These are phyloP conservation scores for Pipistrellus kuhlii DNA, from an alignment of 2,797 vertebrate species.

Conservation along the genomic window DNA sequence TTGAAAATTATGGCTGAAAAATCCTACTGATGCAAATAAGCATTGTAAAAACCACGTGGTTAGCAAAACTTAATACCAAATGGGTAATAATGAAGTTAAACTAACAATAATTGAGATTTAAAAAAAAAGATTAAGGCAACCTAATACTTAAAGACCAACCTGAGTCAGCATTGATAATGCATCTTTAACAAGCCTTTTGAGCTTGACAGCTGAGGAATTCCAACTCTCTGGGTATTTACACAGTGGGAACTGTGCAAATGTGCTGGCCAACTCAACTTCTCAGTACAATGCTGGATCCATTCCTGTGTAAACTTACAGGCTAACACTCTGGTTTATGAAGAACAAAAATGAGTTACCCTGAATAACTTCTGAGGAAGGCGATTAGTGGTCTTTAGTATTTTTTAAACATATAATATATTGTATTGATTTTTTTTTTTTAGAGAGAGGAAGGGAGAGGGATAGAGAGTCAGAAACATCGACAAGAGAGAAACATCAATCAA, in stretches of 20 bases:
- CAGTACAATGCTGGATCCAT: not conserved
- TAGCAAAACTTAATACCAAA: not conserved
- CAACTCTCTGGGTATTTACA: conserved; percentile 13
- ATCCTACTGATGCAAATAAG: not conserved
- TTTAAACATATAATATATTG: not conserved
- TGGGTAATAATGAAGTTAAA: not conserved
- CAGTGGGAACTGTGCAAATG: not conserved
- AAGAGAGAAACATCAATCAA: too few species aligned
- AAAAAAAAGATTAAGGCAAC: conserved; percentile 11
- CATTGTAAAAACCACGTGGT: not conserved
- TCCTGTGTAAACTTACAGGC: not conserved
- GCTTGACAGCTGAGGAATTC: conserved; percentile 46
- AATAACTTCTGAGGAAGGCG: not conserved
- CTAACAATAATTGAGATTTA: not conserved
- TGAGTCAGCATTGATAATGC: not conserved
- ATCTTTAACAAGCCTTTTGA: not conserved
- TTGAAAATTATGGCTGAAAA: not conserved
- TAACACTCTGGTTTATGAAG: not conserved
- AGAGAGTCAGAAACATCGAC: too few species aligned
- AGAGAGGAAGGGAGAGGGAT: too few species aligned
- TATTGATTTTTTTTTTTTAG: too few species aligned
- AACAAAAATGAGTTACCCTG: not conserved
- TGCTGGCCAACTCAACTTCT: not conserved
- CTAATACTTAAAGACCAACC: not conserved
- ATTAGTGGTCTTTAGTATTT: not conserved